phyloP scores from a whole-genome alignment of 2,888 invertebrate genomes.

The Schizaphis graminum region DNA sequence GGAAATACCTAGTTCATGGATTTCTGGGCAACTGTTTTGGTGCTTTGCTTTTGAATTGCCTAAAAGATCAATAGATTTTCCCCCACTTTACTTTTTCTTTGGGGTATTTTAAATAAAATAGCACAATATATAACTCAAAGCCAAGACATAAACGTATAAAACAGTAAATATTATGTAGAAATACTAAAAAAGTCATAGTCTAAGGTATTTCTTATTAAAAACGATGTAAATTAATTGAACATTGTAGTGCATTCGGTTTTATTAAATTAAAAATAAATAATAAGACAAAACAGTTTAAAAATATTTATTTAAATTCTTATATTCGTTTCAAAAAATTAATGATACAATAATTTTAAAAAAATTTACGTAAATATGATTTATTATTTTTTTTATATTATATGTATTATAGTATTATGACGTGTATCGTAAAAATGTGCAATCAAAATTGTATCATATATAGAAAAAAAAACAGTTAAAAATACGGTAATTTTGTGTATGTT shows the following conservation, averaged over 20 bases:
- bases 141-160: background rate
- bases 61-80: conserved; percentile 6
- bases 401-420: background rate
- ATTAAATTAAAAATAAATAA: background rate
- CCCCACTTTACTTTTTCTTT: background rate
- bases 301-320: background rate
- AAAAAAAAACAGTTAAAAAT: background rate
- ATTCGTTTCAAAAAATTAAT: background rate
- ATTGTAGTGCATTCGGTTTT: background rate
- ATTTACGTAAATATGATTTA: too few relatives aligned
- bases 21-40: background rate
- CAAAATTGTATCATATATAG: background rate
- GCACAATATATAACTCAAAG: background rate
- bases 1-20: background rate
- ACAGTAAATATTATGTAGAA: background rate
- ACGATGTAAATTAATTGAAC: background rate
- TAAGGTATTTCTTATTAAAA: background rate
- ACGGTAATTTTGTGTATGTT: background rate
- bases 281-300: background rate
- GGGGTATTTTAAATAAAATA: background rate
- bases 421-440: background rate
- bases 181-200: background rate
- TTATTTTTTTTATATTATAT: too few relatives aligned
- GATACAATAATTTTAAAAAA: background rate
- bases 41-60: background rate